Base-by-base conservation (phyloP, 2,797 vertebrate species). In the Protonibea diacanthus region DNA sequence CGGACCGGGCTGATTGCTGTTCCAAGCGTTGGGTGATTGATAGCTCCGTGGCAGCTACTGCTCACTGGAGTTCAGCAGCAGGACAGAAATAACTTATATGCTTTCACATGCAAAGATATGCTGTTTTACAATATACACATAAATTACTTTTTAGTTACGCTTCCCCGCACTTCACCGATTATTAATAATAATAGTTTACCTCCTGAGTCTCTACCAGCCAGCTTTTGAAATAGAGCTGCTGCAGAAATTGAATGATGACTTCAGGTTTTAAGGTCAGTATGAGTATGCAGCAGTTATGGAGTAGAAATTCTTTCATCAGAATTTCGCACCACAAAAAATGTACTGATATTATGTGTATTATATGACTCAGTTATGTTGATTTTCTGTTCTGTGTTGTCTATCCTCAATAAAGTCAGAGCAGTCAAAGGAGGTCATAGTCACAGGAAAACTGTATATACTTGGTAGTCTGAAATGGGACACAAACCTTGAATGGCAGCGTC, bases 11-110 rank as follows among this genome's bases (percentile, higher is more conserved):
- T 66, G 75, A 83, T 78, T 83, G 76, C 71, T 72, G 72, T 76
- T 90, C 71, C 84, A 78, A 81, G 74, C 59, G 74, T 21, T 21
- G 45, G 18, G 33, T 83, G 91, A 93, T 86, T 88, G 91, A 92
- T 85, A 7, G 85, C 71, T 83, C 15, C 0, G 29, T 83, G 76
- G 71, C 81, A 85, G 72, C 72, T 82, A 29, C 59, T 58, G 60
- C 70, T 33, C 49, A 20, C 61, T 47, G 48, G 60, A 64, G 82
- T 73, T 85, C 76, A 88, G 78, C 83, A 38, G 71, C 64, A 71
- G 70, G 58, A 76, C 76, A 76, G 52, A 78, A 85, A 86, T 80
- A 69, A 55, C 60, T 60, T 69, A 6, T 60, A 45, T 49, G 80
- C 69, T 58, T 51, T 72, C 59, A 63, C 55, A 58, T 71, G 56